Conservation (phyloP, 2,113 vertebrate genomes). For the Silurus glanis region DNA sequence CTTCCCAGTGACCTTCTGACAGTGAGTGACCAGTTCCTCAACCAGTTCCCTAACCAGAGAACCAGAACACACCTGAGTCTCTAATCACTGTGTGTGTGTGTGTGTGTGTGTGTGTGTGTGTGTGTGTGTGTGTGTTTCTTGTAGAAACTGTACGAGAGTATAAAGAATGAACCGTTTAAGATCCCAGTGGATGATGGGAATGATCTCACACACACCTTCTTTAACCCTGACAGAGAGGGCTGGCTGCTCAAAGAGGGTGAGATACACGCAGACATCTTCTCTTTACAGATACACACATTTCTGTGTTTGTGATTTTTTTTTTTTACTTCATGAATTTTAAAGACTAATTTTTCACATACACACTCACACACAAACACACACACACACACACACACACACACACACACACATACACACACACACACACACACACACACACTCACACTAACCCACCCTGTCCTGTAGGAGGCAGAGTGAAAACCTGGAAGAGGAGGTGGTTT, state of each 20-base stretch:
- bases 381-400: too few relatives aligned
- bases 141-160: constrained; percentile 87
- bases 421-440: not conserved
- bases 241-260: constrained; percentile 96
- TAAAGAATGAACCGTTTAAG: constrained; percentile 91
- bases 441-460: not conserved
- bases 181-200: constrained; percentile 93
- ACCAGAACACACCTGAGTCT: not conserved
- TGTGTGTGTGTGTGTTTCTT: not conserved
- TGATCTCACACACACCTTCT: constrained; percentile 92
- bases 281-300: not conserved
- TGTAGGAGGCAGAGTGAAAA: constrained; percentile 73
- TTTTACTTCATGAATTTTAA: too few relatives aligned
- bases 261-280: not conserved
- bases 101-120: not conserved
- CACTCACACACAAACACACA: too few relatives aligned
- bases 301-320: too few relatives aligned
- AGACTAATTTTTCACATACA: too few relatives aligned
- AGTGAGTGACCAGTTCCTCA: constrained; percentile 67
- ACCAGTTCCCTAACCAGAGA: not conserved
- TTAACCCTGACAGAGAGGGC: constrained; percentile 90
- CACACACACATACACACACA: too few relatives aligned
- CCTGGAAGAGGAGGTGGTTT: constrained; percentile 79
- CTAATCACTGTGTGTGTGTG: not conserved
- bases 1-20: constrained; percentile 82